Base-by-base conservation (phyloP, 2,797 vertebrate species). In the Lutjanus argentimaculatus region DNA sequence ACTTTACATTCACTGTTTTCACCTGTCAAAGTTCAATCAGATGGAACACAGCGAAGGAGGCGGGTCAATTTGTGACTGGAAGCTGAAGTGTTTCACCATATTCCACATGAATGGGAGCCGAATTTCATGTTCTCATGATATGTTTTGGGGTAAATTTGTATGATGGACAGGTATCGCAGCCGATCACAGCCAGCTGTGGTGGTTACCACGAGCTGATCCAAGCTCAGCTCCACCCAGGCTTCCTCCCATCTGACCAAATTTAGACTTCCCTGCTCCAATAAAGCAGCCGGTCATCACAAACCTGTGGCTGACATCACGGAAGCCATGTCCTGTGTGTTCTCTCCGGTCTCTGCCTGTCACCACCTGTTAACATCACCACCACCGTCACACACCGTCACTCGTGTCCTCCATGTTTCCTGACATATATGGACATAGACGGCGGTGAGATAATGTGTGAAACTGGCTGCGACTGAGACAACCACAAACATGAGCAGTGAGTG, bases 291-390 rank as follows among this genome's bases (percentile, higher is more conserved):
- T 36, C 36, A 9, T 42, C 11, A 43, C 19, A 43, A 43, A 68
- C 51, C 65, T 36, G 53, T 69, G 36, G 11, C 19, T 63, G 55
- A 63, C 49, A 10, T 53, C 51, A 66, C 48, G 52, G 19, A 25
- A 14, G 13, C 25, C 19, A 48, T 10, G 3, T 21, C 16, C 14
- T 36, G 2, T 36, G 21, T 21, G 11, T 9, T 42, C 42, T 56
- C 58, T 21, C 11, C 53, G 25, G 36, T 30, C n/a, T 16, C 1
- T 19, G 22, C n/a, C 10, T 12, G 21, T 57, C 21, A 13, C 55
- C 53, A 12, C 42, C 53, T 73, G 49, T 68, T 52, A 14, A 12
- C 36, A 30, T 13, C 53, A 68, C 42, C 36, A 19, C 25, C 8
- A 36, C 22, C 9, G 25, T 57, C 30, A 30, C 14, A 14, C 19